Percentiles rank a stretch among this genome's conserved stretches.
phyloP scores from a whole-genome alignment of 1,140 invertebrate species.

The Gryon sp. region DNA sequence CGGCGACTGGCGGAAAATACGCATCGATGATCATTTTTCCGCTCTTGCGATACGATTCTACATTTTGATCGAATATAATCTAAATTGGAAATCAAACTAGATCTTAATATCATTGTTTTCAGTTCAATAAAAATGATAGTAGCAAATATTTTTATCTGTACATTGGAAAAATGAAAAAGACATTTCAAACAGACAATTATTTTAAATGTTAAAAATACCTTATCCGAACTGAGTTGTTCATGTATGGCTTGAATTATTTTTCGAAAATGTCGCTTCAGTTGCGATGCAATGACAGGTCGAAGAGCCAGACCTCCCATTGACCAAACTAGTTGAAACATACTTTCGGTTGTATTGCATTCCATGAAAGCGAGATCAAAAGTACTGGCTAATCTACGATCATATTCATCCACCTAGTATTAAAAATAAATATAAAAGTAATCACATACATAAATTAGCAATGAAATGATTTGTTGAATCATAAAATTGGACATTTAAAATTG shows the following conservation, averaged over 20 bases:
- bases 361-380: constrained; percentile 88
- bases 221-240: constrained; percentile 83
- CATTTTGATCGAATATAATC: constrained; percentile 70
- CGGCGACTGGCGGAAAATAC: constrained; percentile 86
- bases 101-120: no score
- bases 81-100: constrained; percentile 45
- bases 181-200: no score
- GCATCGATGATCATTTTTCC: constrained; percentile 81
- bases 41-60: constrained; percentile 74
- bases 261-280: constrained; percentile 83
- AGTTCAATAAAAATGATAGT: no score
- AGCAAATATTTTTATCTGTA: no score
- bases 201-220: constrained; percentile 72
- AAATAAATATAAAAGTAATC: neutral
- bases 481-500: neutral
- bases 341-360: constrained; percentile 87
- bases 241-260: constrained; percentile 82
- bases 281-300: constrained; percentile 85
- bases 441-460: no score
- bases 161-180: no score
- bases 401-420: constrained; percentile 80
- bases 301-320: constrained; percentile 86
- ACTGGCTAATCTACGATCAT: constrained; percentile 87
- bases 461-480: no score
- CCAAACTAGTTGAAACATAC: constrained; percentile 84